Evolutionary conservation across 2,888 invertebrate genomes (phyloP).

Genomic region (Drosophila tanythrix): DNA sequence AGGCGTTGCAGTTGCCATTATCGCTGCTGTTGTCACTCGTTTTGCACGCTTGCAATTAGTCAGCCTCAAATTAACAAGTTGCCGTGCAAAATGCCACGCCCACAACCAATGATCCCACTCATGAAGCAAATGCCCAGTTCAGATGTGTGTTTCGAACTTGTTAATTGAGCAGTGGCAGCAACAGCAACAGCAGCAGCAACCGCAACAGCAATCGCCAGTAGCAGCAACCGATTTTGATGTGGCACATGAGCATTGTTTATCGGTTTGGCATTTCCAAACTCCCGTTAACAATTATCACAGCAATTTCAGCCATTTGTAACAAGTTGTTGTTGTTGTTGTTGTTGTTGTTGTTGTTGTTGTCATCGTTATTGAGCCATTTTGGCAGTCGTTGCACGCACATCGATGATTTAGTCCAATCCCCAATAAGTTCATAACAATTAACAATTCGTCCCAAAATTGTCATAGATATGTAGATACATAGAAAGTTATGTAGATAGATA

Average conservation of each 20-base stretch:
- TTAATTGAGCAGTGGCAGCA: constrained; percentile 31
- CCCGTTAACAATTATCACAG: constrained; percentile 66
- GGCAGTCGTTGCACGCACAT: constrained; percentile 62
- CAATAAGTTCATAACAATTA: constrained; percentile 77
- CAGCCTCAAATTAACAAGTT: constrained; percentile 77
- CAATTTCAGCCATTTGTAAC: constrained; percentile 40
- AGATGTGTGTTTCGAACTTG: constrained; percentile 28
- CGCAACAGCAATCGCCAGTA: neutral
- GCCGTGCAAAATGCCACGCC: constrained; percentile 73
- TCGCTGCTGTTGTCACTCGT: constrained; percentile 45
- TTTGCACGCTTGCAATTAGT: constrained; percentile 74
- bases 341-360: constrained; percentile 27
- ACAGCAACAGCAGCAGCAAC: neutral
- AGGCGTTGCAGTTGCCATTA: constrained; percentile 29
- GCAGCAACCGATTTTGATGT: constrained; percentile 29
- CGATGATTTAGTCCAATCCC: constrained; percentile 44
- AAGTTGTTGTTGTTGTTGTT: constrained; percentile 29
- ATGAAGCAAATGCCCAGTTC: neutral
- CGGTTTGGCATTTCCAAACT: constrained; percentile 29
- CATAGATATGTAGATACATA: constrained; percentile 26
- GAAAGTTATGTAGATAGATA: neutral
- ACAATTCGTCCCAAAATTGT: constrained; percentile 43
- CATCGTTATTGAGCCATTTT: constrained; percentile 18
- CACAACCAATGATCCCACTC: neutral
- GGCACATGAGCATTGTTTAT: constrained; percentile 32